phyloP scores from a whole-genome alignment of 2,888 invertebrate genomes.

The Philhelius pedissequus region DNA sequence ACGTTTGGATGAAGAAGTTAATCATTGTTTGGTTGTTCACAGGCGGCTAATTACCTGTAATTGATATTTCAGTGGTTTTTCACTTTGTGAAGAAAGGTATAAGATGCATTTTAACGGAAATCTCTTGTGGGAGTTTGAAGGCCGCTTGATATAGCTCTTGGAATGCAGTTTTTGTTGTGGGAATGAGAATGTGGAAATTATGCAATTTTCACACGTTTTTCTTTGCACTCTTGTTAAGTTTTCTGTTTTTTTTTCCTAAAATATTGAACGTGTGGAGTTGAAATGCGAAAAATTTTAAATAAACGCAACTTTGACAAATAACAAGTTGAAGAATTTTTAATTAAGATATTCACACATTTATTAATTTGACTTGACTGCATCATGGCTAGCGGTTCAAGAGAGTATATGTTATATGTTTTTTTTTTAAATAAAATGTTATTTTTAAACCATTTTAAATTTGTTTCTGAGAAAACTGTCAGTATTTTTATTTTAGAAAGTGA shows the following conservation, averaged over 20 bases:
- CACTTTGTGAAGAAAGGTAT: neutral
- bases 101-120: neutral
- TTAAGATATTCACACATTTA: neutral
- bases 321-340: neutral
- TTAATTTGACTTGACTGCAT: no score
- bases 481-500: no score
- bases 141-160: neutral
- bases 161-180: conserved; percentile 48
- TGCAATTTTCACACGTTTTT: conserved; percentile 5
- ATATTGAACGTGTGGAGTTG: neutral
- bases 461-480: no score
- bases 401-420: no score
- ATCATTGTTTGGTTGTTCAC: conserved; percentile 61
- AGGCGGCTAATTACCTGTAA: conserved; percentile 64
- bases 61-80: conserved; percentile 39
- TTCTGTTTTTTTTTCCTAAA: neutral
- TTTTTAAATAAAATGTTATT: no score
- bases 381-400: no score
- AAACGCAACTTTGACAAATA: neutral
- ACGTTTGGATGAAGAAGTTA: conserved; percentile 31
- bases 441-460: no score
- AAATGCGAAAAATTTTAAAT: neutral
- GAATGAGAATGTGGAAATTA: conserved; percentile 61
- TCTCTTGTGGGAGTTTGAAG: neutral
- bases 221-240: neutral